phyloP scores from a whole-genome alignment of 1,140 invertebrate species.

The Drosophila ironensis region DNA sequence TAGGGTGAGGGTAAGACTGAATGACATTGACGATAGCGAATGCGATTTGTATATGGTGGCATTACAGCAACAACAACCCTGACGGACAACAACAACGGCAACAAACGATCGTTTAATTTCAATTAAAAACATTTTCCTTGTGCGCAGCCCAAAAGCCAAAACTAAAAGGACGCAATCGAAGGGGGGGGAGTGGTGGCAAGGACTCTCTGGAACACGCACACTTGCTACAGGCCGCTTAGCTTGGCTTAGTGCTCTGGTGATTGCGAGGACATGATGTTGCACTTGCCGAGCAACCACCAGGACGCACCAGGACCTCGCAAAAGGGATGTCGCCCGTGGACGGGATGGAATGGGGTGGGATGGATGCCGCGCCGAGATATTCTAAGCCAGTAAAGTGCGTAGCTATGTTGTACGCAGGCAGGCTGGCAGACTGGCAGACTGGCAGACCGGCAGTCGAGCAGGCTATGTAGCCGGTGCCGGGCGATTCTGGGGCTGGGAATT shows the following conservation, averaged over 20 bases:
- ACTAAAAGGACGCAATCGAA: slow-evolving; percentile 44
- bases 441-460: too few species aligned
- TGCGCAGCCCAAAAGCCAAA: slow-evolving; percentile 68
- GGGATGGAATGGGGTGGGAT: not conserved
- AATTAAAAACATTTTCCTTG: slow-evolving; percentile 78
- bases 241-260: slow-evolving; percentile 73
- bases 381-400: slow-evolving; percentile 69
- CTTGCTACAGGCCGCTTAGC: slow-evolving; percentile 74
- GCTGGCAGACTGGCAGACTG: too few species aligned
- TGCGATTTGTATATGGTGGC: slow-evolving; percentile 80
- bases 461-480: slow-evolving; percentile 30
- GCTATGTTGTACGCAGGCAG: slow-evolving; percentile 55
- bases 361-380: not conserved
- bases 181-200: not conserved
- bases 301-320: slow-evolving; percentile 44
- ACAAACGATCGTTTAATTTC: slow-evolving; percentile 82
- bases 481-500: slow-evolving; percentile 73
- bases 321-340: slow-evolving; percentile 41
- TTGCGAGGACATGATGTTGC: slow-evolving; percentile 77
- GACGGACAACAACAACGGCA: slow-evolving; percentile 44
- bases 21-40: slow-evolving; percentile 56
- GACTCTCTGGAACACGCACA: slow-evolving; percentile 69
- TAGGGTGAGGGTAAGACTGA: slow-evolving; percentile 7
- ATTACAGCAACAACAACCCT: slow-evolving; percentile 66
- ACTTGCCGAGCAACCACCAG: slow-evolving; percentile 74